Base-by-base conservation (phyloP, 2,797 vertebrate species). In the Sebastes itinus region DNA sequence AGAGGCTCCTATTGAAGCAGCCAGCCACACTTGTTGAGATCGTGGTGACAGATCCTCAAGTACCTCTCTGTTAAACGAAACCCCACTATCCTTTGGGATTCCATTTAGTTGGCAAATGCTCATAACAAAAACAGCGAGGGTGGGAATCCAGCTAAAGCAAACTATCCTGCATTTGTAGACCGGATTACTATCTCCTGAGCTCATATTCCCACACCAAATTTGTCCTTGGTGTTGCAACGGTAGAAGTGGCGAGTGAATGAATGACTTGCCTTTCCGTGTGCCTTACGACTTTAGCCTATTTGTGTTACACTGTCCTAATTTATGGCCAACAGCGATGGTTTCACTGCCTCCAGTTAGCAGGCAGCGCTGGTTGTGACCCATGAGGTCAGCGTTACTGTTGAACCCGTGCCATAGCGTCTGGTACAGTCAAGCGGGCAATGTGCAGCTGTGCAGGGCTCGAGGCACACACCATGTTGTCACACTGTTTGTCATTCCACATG, bases 301-400 rank as follows among this genome's bases (percentile, higher is more conserved):
- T 86, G 65, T 78, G 78, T 87, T 74, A 83, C 69, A 56, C 70
- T 49, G 78, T 77, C 61, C 82, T 77, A 73, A 84, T 88, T 90
- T 88, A 86, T 78, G 75, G 61, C 28, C 73, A 80, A 77, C 25
- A 81, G 42, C 68, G 27, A 38, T 32, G 65, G 86, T 82, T 91
- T 90, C 70, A 71, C 77, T 78, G 63, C 87, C 80, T 84, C 66
- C 81, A 49, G 79, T 92, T 83, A 83, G 80, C 80, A 80, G 75
- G 82, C 86, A 77, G 77, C 0, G 65, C 88, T 81, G 87, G 88
- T 87, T 88, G 81, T 92, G 93, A 94, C 90, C 89, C 90, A 91
- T 94, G 92, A 94, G 89, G 76, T 94, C 93, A 94, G 92, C 85
- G 85, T 92, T 91, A 89, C 87, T 91, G 81, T 93, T 94, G 95